Evolutionary conservation across 2,113 vertebrate genomes (phyloP), one percentile per base, ranked within the genome.

Genomic region (Catagonus wagneri): DNA sequence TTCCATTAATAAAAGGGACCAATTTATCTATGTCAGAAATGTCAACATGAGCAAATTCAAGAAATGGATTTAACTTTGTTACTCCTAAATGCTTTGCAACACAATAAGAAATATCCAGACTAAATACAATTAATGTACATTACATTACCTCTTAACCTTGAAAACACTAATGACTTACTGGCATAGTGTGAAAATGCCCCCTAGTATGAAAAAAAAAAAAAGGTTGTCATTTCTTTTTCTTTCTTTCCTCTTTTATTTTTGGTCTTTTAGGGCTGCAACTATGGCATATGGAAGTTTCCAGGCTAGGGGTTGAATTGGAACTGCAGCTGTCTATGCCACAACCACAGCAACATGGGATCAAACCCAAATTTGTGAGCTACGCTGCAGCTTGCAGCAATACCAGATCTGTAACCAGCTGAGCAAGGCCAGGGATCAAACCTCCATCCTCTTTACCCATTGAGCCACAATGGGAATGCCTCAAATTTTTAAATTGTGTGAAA

Each of bases 81-180:
- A 54, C 61, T 95, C 14, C 0, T 81, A 94, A 74, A 27, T 87
- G 52, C 8, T 95, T 32, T 94, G 34, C 34, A 95, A 66, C 44
- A 87, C 29, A 90, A 39, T 54, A 91, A 72, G 44, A 96, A 71
- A 66, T 72, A 83, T 58, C 36, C 61, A 96, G 44, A 84, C 22
- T 19, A 91, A 97, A 96, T 56, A 83, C 36, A 83, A 95, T 66
- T 58, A 90, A 58, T 52, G 63, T 34, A 4, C 12, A 87, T 13
- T 86, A n/a, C 14, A 88, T 97, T 75, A 10, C 2, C 71, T 20
- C 19, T 94, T 95, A 93, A 11, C 25, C n/a, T 96, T 98, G 61
- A 89, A 78, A 97, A 96, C 5, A 52, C 20, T 95, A 95, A 79
- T 95, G 0, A 2, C 22, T 98, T 96, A 52, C 32, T 71, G 69